Percentiles rank a stretch among this genome's conserved stretches.
phyloP scores from a whole-genome alignment of 1,140 invertebrate species.

The Lasaia peninsularis region DNA sequence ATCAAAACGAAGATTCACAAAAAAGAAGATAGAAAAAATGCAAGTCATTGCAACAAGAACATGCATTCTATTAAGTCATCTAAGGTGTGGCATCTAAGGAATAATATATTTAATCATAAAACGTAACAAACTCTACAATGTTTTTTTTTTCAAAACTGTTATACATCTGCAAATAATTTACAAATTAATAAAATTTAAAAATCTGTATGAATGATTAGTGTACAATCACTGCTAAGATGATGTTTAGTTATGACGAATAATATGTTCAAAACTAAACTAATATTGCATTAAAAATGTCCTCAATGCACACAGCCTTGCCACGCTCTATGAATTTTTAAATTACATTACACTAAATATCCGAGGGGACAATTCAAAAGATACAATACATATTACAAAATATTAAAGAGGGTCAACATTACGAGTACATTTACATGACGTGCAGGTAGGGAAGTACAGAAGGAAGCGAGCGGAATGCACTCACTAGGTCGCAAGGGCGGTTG shows the following conservation, averaged over 20 bases:
- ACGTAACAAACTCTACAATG: constrained; percentile 51
- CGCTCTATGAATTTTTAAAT: constrained; percentile 78
- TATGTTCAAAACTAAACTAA: constrained; percentile 70
- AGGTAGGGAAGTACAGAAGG: constrained; percentile 55
- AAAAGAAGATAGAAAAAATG: constrained; percentile 33
- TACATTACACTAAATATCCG: constrained; percentile 72
- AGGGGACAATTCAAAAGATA: constrained; percentile 65
- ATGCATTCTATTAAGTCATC: constrained; percentile 68
- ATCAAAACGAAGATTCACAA: constrained; percentile 47
- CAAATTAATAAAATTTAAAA: constrained; percentile 50
- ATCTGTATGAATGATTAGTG: constrained; percentile 63
- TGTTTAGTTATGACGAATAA: constrained; percentile 61
- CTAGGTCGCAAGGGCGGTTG: constrained; percentile 39
- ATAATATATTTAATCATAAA: constrained; percentile 59
- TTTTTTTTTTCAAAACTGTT: constrained; percentile 44
- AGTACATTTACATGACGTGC: constrained; percentile 67
- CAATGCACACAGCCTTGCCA: constrained; percentile 83
- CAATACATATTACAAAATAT: constrained; percentile 70
- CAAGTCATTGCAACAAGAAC: constrained; percentile 24
- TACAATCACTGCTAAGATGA: constrained; percentile 62
- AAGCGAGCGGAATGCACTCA: constrained; percentile 50
- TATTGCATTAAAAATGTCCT: constrained; percentile 76
- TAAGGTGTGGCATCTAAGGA: constrained; percentile 77
- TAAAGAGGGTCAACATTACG: constrained; percentile 71
- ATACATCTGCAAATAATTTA: constrained; percentile 60